Percentiles rank a stretch among this genome's conserved stretches.
Conservation (phyloP, 92 coral and sea anemone species). For the Epizoanthus stellaris region DNA sequence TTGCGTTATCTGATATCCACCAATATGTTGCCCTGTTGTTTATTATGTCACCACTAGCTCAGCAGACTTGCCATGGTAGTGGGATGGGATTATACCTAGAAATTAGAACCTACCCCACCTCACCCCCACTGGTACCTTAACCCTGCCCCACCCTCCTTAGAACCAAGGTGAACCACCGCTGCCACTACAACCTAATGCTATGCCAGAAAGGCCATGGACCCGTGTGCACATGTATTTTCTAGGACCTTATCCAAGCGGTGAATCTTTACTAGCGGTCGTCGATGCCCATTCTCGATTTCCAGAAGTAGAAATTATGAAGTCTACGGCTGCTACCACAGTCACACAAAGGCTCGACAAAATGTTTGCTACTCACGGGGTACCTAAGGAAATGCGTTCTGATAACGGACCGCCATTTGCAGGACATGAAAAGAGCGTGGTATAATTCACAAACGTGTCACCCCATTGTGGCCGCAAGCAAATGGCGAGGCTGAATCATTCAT, state of each 20-base stretch:
- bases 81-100: too few relatives aligned
- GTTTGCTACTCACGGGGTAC: constrained; percentile 46
- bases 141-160: too few relatives aligned
- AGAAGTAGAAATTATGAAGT: background rate
- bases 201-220: constrained; percentile 43
- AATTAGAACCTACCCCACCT: too few relatives aligned
- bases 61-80: too few relatives aligned
- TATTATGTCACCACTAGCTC: too few relatives aligned
- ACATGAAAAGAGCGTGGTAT: constrained; percentile 16
- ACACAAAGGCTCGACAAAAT: constrained; percentile 26
- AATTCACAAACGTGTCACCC: constrained; percentile 18
- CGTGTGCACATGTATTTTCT: constrained; percentile 41
- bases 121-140: too few relatives aligned
- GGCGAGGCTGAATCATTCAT: constrained; percentile 49
- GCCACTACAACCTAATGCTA: constrained; percentile 21
- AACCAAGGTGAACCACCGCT: constrained; percentile 45
- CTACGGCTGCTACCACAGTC: constrained; percentile 19
- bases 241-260: constrained; percentile 45
- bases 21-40: too few relatives aligned
- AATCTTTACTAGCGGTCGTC: constrained; percentile 22
- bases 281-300: constrained; percentile 34
- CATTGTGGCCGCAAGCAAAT: constrained; percentile 53
- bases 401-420: constrained; percentile 40
- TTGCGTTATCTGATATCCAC: too few relatives aligned
- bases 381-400: constrained; percentile 25